These are phyloP conservation scores for Pterostichus madidus DNA, from an alignment of 2,888 invertebrate genomes.

Conservation along the genomic window DNA sequence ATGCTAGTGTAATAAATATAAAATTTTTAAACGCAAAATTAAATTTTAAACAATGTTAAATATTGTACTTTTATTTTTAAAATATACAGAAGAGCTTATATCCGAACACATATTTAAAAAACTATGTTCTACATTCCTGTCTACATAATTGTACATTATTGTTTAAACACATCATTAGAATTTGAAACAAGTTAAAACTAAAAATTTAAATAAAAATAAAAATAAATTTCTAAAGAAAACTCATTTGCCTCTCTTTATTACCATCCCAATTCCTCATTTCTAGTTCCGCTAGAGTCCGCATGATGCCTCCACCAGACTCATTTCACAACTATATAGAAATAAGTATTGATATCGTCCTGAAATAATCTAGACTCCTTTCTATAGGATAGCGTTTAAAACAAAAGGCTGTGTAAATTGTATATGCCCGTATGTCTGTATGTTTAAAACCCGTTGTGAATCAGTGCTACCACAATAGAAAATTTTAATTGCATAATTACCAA, in stretches of 20 bases:
- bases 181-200: no score
- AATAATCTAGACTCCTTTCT: conserved; percentile 8
- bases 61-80: no score
- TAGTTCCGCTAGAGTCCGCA: not conserved
- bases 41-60: no score
- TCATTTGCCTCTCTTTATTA: not conserved
- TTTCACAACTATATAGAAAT: not conserved
- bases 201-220: no score
- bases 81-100: no score
- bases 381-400: conserved; percentile 22
- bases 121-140: no score
- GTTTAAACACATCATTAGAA: no score
- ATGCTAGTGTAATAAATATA: no score
- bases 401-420: conserved; percentile 36
- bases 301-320: not conserved
- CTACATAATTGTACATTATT: no score
- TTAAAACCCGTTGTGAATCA: conserved; percentile 32
- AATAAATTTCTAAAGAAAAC: no score
- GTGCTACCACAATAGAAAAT: conserved; percentile 35
- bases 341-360: conserved; percentile 15
- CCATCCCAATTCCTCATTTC: not conserved
- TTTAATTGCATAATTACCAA: conserved; percentile 47
- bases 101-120: no score
- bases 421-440: conserved; percentile 40
- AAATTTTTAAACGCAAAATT: no score